phyloP scores from a whole-genome alignment of 2,888 invertebrate species.

The Trisateles emortualis region DNA sequence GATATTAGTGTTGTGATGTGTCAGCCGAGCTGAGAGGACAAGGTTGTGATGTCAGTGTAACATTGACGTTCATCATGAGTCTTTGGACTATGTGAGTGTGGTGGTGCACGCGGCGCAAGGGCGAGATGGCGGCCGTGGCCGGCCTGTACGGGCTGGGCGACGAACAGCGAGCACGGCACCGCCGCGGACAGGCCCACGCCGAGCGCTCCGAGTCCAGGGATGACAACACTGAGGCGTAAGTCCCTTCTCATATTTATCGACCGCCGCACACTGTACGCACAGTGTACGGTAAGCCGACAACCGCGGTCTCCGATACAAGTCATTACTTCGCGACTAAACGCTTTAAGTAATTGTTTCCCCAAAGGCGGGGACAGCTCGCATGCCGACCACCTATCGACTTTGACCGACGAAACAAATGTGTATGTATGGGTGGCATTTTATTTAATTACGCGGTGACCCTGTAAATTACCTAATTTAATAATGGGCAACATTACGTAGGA shows the following conservation, averaged over 20 bases:
- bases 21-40: slow-evolving; percentile 41
- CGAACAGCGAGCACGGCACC: slow-evolving; percentile 87
- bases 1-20: slow-evolving; percentile 53
- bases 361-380: background rate
- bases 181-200: slow-evolving; percentile 87
- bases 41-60: slow-evolving; percentile 36
- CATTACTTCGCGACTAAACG: background rate
- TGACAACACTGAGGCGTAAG: slow-evolving; percentile 88
- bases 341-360: slow-evolving; percentile 6
- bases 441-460: slow-evolving; percentile 6
- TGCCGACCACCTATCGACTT: background rate
- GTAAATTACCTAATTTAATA: slow-evolving; percentile 7
- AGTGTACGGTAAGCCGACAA: background rate
- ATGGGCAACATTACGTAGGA: background rate
- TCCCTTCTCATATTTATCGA: slow-evolving; percentile 30
- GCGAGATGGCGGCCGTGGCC: slow-evolving; percentile 91
- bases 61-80: slow-evolving; percentile 44
- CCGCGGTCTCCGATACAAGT: background rate
- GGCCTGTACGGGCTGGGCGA: slow-evolving; percentile 93
- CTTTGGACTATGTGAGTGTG: slow-evolving; percentile 51
- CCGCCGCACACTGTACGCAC: background rate
- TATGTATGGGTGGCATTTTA: background rate
- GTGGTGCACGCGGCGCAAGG: slow-evolving; percentile 50
- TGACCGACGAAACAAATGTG: background rate
- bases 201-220: slow-evolving; percentile 89